A percentile compares a stretch with the other conserved stretches of the same genome.
These are phyloP conservation scores for Portunus trituberculatus DNA, from an alignment of 1,140 invertebrate species.

Conservation along the genomic window DNA sequence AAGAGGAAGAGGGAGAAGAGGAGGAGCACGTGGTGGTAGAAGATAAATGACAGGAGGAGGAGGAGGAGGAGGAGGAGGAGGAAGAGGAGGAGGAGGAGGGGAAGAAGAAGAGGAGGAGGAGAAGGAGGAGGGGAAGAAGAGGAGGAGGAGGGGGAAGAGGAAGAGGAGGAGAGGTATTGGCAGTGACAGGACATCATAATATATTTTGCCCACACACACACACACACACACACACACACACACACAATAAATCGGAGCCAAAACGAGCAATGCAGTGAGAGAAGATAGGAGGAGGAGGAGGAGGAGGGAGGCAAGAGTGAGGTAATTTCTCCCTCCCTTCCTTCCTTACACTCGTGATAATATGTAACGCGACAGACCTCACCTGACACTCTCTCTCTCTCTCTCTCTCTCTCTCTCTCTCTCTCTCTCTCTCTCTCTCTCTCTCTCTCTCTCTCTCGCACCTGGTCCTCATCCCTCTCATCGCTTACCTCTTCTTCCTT, in stretches of 20 bases:
- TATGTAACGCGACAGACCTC: neutral
- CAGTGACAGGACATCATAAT: neutral
- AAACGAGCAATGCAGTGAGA: neutral
- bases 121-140: no score
- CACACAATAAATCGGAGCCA: neutral
- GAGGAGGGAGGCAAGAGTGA: neutral
- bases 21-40: no score
- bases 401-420: no score
- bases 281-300: neutral
- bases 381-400: neutral
- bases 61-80: neutral
- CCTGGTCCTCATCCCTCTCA: neutral
- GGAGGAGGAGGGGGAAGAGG: no score
- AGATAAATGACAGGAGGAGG: neutral
- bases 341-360: neutral
- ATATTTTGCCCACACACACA: constrained; percentile 12
- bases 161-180: neutral
- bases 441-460: no score
- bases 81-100: neutral
- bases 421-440: neutral
- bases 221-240: constrained; percentile 10
- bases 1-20: no score
- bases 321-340: neutral
- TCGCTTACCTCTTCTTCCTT: neutral
- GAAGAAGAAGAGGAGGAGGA: no score